phyloP scores from a whole-genome alignment of 2,113 vertebrate species.

The Pluvianellus socialis region DNA sequence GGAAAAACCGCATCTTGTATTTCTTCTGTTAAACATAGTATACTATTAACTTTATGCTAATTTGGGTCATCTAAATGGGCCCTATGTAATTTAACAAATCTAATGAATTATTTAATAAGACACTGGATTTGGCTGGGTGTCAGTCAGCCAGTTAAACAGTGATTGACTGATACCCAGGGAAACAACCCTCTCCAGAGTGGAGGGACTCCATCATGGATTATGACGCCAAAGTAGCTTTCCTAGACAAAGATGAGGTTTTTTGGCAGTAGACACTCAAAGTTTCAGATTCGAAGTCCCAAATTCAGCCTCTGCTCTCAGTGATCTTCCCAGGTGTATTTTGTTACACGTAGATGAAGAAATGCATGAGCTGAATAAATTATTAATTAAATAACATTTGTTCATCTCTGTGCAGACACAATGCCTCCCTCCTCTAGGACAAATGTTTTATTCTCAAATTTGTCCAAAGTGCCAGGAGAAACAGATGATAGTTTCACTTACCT shows the following conservation, averaged over 20 bases:
- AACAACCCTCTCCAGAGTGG: neutral
- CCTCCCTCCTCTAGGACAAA: neutral
- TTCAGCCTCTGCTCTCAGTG: slow-evolving; percentile 5
- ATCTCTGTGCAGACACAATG: neutral
- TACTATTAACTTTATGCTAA: neutral
- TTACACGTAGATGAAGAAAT: slow-evolving; percentile 20
- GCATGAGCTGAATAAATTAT: slow-evolving; percentile 48
- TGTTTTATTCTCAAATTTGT: slow-evolving; percentile 8
- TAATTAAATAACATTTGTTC: slow-evolving; percentile 59
- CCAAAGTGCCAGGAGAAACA: neutral
- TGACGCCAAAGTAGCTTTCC: neutral
- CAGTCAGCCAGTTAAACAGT: neutral
- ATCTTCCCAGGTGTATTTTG: slow-evolving; percentile 45
- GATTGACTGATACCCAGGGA: neutral
- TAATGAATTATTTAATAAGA: slow-evolving; percentile 40
- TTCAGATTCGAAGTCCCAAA: slow-evolving; percentile 47
- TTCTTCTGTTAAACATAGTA: neutral
- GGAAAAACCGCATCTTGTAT: neutral
- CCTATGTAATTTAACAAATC: neutral
- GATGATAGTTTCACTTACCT: neutral
- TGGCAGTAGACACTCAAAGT: neutral
- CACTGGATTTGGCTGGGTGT: neutral
- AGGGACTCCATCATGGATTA: neutral
- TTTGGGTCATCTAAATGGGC: neutral
- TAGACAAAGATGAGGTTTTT: neutral